Base-by-base conservation (phyloP, 2,888 invertebrate genomes). In the Limnephilus lunatus region DNA sequence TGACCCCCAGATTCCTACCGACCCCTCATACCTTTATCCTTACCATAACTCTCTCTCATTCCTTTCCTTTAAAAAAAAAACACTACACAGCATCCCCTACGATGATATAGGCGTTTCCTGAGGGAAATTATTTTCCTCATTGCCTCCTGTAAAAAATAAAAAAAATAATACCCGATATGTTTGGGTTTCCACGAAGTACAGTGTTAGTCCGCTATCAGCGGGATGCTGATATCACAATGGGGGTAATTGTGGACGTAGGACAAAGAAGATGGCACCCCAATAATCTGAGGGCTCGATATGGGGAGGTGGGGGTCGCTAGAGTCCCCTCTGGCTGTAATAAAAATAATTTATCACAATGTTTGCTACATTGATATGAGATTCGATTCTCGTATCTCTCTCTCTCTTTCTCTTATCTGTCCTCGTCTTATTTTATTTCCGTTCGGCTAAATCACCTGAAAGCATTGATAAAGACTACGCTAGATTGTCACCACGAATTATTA, bases 311-410 rank as follows among this genome's bases (percentile, higher is more conserved):
- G 32, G 85, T 32, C 25, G 48, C 48, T 48, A n/a, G n/a, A 30
- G 31, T n/a, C 86, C 87, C 85, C 48, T 32, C 68, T 31, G 53
- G 25, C 80, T 53, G 53, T 5, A 68, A 87, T 87, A 87, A 88
- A 88, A 88, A 88, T 88, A 88, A 88, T 88, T 88, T 88, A 88
- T 88, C 80, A 35, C 88, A 25, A 88, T 88, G 88, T 81, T 88
- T 88, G 80, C 35, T 88, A 53, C 80, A 14, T 80, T 35, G 88
- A 88, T 88, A 68, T 35, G 80, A 80, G 88, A 68, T 80, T 80
- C 88, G 80, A 88, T 88, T 14, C 88, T 88, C 35, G 19, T 81
- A 88, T 88, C 88, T 88, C 12, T 14, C 88, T 88, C 12, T 14
- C 88, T 88, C 32, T 68, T 11, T 68, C 11, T 68, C 31, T 35